Conservation (phyloP, 2,113 vertebrate genomes). For the Tichodroma muraria region DNA sequence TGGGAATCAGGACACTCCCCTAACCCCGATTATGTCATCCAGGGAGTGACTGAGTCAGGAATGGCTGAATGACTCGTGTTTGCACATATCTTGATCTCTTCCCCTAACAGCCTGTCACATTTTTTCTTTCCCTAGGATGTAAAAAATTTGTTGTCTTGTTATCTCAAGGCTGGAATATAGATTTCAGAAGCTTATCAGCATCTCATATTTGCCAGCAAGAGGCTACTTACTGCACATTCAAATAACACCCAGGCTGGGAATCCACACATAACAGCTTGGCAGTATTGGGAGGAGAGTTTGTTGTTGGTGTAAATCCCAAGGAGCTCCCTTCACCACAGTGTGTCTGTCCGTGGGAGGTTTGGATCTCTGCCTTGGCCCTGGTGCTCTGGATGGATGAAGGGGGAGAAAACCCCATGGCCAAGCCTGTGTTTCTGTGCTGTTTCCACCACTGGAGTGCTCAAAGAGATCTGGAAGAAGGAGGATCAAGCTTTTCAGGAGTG, state of each 20-base stretch:
- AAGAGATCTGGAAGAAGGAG: neutral
- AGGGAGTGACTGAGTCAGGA: neutral
- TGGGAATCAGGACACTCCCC: neutral
- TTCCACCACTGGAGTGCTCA: neutral
- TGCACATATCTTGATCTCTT: neutral
- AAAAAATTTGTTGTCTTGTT: neutral
- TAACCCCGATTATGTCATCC: neutral
- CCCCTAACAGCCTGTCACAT: neutral
- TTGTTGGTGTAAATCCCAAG: neutral
- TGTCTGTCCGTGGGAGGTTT: neutral
- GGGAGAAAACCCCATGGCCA: accelerated
- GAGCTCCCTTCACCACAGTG: too few species aligned
- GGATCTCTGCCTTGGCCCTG: neutral
- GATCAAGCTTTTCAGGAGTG: neutral
- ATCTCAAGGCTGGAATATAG: neutral
- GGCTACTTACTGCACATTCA: neutral
- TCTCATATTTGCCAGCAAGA: neutral
- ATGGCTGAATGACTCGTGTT: neutral
- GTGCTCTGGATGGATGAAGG: neutral
- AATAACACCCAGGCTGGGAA: neutral
- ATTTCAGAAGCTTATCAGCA: neutral
- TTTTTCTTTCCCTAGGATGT: neutral
- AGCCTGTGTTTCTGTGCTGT: neutral
- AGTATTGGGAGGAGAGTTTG: neutral
- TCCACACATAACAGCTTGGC: neutral